These are phyloP conservation scores for Gasterosteus aculeatus DNA, from an alignment of 2,113 vertebrate genomes.

Conservation along the genomic window DNA sequence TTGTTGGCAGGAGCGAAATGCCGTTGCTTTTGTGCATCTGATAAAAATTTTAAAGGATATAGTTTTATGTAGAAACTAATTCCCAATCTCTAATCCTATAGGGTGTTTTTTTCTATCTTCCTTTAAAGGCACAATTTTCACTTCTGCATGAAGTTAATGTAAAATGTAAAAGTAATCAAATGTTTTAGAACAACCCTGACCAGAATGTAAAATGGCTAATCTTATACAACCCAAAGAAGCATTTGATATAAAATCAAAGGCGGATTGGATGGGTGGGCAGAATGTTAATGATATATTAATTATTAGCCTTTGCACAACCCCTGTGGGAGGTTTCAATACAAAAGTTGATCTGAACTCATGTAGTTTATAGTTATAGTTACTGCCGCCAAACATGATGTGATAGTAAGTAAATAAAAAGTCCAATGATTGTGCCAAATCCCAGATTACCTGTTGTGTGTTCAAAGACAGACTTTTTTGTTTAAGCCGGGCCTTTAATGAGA, in stretches of 20 bases:
- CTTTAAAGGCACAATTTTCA: neutral
- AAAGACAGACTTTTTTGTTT: too few species aligned
- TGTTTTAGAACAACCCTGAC: neutral
- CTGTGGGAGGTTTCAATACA: neutral
- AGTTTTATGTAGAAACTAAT: slow-evolving; percentile 20
- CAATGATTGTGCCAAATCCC: too few species aligned
- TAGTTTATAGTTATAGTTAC: too few species aligned
- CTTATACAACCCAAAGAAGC: slow-evolving; percentile 32
- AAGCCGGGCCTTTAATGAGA: too few species aligned
- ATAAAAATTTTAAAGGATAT: slow-evolving; percentile 1
- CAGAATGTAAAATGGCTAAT: slow-evolving; percentile 24
- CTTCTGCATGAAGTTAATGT: neutral
- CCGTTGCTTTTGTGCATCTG: slow-evolving; percentile 15
- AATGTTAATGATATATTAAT: slow-evolving; percentile 48
- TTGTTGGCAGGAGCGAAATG: slow-evolving; percentile 14
- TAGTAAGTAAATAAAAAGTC: too few species aligned
- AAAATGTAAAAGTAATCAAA: slow-evolving; percentile 30
- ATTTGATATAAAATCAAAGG: slow-evolving; percentile 40
- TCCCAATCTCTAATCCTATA: too few species aligned
- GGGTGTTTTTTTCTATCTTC: too few species aligned
- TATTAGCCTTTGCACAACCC: slow-evolving; percentile 34
- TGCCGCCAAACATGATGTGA: too few species aligned
- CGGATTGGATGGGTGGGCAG: slow-evolving; percentile 20
- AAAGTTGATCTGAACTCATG: too few species aligned
- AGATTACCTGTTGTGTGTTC: too few species aligned